Conservation (phyloP, 2,797 vertebrate genomes). For the Tenualosa ilisha region DNA sequence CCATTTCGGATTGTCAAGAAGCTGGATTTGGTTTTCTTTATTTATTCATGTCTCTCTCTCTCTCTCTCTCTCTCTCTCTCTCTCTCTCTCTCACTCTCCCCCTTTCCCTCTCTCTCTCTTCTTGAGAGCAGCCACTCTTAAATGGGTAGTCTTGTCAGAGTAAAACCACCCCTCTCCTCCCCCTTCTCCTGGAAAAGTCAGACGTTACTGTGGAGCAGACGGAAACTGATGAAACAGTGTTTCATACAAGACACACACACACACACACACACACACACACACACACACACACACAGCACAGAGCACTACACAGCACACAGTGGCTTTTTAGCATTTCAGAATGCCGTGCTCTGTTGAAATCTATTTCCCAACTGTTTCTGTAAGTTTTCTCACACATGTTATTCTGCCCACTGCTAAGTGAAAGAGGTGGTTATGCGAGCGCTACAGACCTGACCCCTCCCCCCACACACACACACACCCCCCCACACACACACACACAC, state of each 20-base stretch:
- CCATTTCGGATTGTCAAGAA: too few relatives aligned
- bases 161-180: not conserved
- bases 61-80: too few relatives aligned
- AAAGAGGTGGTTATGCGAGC: constrained; percentile 40
- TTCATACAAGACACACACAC: constrained; percentile 15
- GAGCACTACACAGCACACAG: not conserved
- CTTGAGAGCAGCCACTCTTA: not conserved
- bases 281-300: not conserved
- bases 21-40: too few relatives aligned
- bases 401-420: constrained; percentile 32
- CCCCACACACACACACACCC: too few relatives aligned
- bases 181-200: not conserved
- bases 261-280: too few relatives aligned
- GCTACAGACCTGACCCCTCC: constrained; percentile 22
- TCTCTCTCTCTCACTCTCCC: too few relatives aligned
- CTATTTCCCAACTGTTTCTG: constrained; percentile 30
- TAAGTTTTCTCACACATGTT: constrained; percentile 39
- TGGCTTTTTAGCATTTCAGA: not conserved
- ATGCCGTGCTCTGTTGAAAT: constrained; percentile 25
- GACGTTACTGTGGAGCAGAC: constrained; percentile 8
- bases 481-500: too few relatives aligned
- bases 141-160: constrained; percentile 23
- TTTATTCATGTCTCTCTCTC: too few relatives aligned
- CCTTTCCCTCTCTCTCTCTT: too few relatives aligned
- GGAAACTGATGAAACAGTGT: constrained; percentile 14